These are phyloP conservation scores for Orycteropus afer DNA, from an alignment of 2,113 vertebrate species.

Conservation along the genomic window DNA sequence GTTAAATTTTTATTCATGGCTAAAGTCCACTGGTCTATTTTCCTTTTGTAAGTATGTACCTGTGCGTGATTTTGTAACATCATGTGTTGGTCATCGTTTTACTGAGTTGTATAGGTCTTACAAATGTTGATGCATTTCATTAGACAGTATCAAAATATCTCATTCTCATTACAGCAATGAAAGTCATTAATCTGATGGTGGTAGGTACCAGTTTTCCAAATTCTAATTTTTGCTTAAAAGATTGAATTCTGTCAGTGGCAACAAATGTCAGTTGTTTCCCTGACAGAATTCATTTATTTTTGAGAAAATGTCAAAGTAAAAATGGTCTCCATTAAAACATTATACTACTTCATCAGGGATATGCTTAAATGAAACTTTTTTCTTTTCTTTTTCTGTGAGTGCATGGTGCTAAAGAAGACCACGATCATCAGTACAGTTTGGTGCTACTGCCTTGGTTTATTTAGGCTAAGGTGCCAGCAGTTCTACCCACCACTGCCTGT, in stretches of 20 bases:
- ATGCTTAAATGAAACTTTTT: background rate
- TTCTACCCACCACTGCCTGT: background rate
- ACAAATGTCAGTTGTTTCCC: slow-evolving; percentile 43
- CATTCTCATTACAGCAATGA: slow-evolving; percentile 43
- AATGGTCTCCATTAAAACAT: slow-evolving; percentile 20
- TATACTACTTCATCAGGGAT: slow-evolving; percentile 39
- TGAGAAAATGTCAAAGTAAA: slow-evolving; percentile 52
- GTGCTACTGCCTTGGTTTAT: background rate
- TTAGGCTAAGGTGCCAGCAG: background rate
- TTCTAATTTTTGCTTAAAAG: slow-evolving; percentile 52
- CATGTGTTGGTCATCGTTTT: slow-evolving; percentile 29
- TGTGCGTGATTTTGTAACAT: slow-evolving; percentile 25
- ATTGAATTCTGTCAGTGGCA: slow-evolving; percentile 55
- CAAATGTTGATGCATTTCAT: slow-evolving; percentile 46
- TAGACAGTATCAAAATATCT: slow-evolving; percentile 14
- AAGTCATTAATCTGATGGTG: slow-evolving; percentile 5
- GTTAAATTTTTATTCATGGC: slow-evolving; percentile 1
- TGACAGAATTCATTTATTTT: slow-evolving; percentile 47
- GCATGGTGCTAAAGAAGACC: background rate
- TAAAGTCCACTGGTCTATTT: slow-evolving; percentile 18
- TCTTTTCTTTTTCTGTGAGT: background rate
- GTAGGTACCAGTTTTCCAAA: slow-evolving; percentile 29
- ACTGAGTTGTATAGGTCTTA: slow-evolving; percentile 16
- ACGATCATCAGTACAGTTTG: background rate
- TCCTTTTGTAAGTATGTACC: background rate